These are phyloP conservation scores for Pagetopsis macropterus DNA, from an alignment of 2,797 vertebrate species.

Conservation along the genomic window DNA sequence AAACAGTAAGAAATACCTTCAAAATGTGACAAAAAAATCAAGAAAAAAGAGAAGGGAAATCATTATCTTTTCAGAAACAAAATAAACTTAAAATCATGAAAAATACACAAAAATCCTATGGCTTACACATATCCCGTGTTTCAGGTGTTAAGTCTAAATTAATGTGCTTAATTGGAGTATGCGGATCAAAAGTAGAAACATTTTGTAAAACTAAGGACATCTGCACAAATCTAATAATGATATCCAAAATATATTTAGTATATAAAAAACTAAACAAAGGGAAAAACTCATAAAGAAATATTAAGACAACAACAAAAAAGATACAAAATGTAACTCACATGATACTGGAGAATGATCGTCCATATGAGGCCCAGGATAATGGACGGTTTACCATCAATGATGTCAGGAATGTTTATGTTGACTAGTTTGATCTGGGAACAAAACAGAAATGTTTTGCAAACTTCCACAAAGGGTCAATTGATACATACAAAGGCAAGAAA, in stretches of 20 bases:
- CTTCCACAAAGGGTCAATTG: neutral
- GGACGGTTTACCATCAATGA: slow-evolving; percentile 94
- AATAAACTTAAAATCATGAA: neutral
- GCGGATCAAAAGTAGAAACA: no score
- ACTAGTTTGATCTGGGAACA: slow-evolving; percentile 91
- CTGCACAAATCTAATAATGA: neutral
- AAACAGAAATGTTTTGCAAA: neutral
- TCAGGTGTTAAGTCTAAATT: neutral
- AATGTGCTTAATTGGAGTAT: neutral
- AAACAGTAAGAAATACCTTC: neutral
- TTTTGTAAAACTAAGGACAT: neutral
- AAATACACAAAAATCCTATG: neutral
- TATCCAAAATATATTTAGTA: neutral
- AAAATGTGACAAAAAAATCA: neutral
- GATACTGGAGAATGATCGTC: slow-evolving; percentile 97
- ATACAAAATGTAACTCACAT: slow-evolving; percentile 83
- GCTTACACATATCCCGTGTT: neutral
- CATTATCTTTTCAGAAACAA: neutral
- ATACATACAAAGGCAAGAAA: neutral
- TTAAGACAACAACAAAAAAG: neutral
- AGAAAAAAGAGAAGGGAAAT: neutral
- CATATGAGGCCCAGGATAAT: slow-evolving; percentile 97
- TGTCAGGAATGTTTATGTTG: slow-evolving; percentile 96
- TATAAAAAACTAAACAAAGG: neutral
- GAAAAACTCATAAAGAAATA: neutral